Evolutionary conservation across 2,797 vertebrate species (phyloP), one percentile per base, ranked within the genome.

Genomic region (Melanotaenia parkinsoni): DNA sequence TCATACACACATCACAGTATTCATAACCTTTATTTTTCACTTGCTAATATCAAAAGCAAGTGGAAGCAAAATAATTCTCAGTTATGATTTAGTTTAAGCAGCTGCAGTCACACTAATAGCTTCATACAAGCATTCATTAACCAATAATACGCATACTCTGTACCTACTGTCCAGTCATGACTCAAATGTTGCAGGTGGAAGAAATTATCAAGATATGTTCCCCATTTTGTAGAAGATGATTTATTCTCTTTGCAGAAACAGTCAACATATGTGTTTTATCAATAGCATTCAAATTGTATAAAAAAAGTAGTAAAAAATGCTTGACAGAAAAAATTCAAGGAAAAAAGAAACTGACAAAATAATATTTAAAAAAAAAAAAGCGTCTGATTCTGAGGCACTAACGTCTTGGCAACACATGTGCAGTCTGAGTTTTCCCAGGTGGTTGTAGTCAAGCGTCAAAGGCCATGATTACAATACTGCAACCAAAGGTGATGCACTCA

Each of bases 181-280:
- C 80, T 86, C 67, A 72, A 30, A 58, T 76, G 64, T 33, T 62
- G 63, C 54, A 57, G 67, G 66, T 85, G 80, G 82, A 93, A 90
- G 82, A 92, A 93, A 91, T 84, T 58, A 86, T 83, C 63, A 65
- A 75, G 58, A 81, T 86, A 78, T 85, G 87, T 83, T 86, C 74
- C 67, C 67, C 59, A 58, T 88, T 94, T 94, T 93, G 74, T 79
- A 86, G 77, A 70, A 87, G 85, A 90, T 77, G 86, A 93, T 94
- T 94, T 93, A 94, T 95, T 95, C 73, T 87, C 84, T 91, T 91
- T 92, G 91, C 84, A 90, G 80, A 88, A 90, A 92, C 88, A 91
- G 88, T 89, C 84, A 92, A 93, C 93, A 95, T 94, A 92, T 94
- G 93, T 89, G 82, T 91, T 92, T 91, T 85, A 94, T 94, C 88